Conservation (phyloP, 2,113 vertebrate species). For the Catharus minimus region DNA sequence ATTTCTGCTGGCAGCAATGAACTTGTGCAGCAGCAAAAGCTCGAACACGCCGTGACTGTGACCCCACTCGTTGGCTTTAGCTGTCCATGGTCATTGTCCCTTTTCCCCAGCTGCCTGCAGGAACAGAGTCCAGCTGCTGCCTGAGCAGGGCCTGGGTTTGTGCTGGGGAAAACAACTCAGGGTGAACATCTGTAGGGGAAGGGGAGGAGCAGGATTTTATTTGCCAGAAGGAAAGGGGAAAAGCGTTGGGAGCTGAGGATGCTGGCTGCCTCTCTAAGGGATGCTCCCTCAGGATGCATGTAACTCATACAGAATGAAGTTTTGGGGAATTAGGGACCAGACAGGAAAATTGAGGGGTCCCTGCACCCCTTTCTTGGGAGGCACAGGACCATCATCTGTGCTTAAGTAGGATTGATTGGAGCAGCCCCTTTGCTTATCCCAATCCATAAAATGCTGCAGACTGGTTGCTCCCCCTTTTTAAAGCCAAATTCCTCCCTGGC, state of each 20-base stretch:
- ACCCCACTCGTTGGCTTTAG: rapidly evolving
- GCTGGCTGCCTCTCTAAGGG: background rate
- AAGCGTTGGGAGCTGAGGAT: rapidly evolving
- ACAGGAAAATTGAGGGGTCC: background rate
- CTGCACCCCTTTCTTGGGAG: background rate
- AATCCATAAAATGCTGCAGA: rapidly evolving
- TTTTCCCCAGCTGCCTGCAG: background rate
- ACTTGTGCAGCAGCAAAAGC: background rate
- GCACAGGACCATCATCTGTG: rapidly evolving
- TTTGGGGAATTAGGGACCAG: background rate
- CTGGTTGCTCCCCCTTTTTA: rapidly evolving
- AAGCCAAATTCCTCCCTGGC: background rate
- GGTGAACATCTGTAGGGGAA: background rate
- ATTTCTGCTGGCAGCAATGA: slow-evolving; percentile 15
- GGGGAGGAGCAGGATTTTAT: background rate
- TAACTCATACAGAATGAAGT: background rate
- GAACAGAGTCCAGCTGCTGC: background rate
- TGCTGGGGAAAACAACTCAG: background rate
- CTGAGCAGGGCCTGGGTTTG: background rate
- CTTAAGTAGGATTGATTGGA: background rate
- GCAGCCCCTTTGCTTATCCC: background rate
- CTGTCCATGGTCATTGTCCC: background rate
- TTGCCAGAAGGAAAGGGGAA: background rate
- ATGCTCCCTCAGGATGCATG: rapidly evolving
- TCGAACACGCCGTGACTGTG: rapidly evolving